Evolutionary conservation across 2,888 invertebrate genomes (phyloP).

Genomic region (Nomada fucata): DNA sequence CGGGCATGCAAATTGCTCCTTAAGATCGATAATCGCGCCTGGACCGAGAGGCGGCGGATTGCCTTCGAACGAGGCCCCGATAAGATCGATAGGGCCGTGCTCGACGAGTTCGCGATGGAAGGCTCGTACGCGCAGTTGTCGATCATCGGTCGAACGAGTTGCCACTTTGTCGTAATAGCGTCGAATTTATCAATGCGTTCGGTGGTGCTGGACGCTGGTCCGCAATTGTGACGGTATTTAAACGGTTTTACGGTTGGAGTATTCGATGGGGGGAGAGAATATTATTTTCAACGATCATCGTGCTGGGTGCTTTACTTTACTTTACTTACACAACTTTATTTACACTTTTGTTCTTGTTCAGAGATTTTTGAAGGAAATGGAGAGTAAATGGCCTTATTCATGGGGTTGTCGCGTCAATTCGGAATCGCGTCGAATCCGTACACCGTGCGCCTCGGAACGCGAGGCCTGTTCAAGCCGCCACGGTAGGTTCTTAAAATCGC

Average conservation of each 20-base stretch:
- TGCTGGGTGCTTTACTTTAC: too few relatives aligned
- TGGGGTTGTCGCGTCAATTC: too few relatives aligned
- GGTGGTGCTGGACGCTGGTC: too few relatives aligned
- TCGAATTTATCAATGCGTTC: constrained; percentile 28
- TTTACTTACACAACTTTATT: too few relatives aligned
- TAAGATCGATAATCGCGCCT: constrained; percentile 47
- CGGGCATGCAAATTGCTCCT: constrained; percentile 51
- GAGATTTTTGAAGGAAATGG: background rate
- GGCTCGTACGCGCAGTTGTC: background rate
- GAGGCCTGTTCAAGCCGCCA: background rate
- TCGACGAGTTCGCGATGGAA: background rate
- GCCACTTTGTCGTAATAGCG: constrained; percentile 35
- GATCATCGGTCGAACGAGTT: background rate
- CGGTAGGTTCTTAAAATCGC: background rate
- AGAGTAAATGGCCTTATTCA: too few relatives aligned
- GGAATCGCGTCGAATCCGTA: too few relatives aligned
- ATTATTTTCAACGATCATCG: background rate
- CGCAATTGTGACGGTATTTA: too few relatives aligned
- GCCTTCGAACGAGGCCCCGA: constrained; percentile 26
- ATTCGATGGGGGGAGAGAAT: background rate
- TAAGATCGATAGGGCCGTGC: constrained; percentile 35
- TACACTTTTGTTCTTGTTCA: background rate
- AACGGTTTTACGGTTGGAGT: too few relatives aligned
- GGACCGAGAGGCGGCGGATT: background rate
- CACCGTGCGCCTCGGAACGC: too few relatives aligned